phyloP scores from a whole-genome alignment of 2,113 vertebrate genomes.

The Sus scrofa region DNA sequence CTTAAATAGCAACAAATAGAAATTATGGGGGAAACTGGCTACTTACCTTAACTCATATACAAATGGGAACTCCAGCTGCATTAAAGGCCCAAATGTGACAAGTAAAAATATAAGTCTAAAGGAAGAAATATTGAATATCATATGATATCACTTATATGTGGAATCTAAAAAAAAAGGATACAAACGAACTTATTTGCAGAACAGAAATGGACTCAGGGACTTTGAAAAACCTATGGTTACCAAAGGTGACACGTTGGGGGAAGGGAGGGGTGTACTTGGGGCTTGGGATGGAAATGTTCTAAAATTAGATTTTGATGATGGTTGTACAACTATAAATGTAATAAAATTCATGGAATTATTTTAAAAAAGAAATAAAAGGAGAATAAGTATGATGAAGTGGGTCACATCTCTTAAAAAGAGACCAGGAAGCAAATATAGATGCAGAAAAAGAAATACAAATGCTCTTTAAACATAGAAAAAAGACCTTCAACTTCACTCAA shows the following conservation, averaged over 20 bases:
- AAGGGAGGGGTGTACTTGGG: no score
- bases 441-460: not conserved
- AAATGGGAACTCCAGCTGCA: not conserved
- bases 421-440: not conserved
- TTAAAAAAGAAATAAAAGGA: not conserved
- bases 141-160: no score
- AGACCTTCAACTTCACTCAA: not conserved
- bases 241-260: no score
- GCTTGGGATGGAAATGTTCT: no score
- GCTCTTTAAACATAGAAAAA: not conserved
- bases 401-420: not conserved
- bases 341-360: no score
- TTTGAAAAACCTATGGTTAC: no score
- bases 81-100: not conserved
- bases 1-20: not conserved
- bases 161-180: no score
- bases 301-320: no score
- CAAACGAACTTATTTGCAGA: no score
- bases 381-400: not conserved
- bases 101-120: not conserved
- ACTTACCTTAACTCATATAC: not conserved
- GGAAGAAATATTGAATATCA: not conserved
- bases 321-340: no score
- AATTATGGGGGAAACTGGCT: not conserved
- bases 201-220: no score